Evolutionary conservation across 2,888 invertebrate species (phyloP), one percentile per base, ranked within the genome.

Genomic region (Cacoxenus indagator): DNA sequence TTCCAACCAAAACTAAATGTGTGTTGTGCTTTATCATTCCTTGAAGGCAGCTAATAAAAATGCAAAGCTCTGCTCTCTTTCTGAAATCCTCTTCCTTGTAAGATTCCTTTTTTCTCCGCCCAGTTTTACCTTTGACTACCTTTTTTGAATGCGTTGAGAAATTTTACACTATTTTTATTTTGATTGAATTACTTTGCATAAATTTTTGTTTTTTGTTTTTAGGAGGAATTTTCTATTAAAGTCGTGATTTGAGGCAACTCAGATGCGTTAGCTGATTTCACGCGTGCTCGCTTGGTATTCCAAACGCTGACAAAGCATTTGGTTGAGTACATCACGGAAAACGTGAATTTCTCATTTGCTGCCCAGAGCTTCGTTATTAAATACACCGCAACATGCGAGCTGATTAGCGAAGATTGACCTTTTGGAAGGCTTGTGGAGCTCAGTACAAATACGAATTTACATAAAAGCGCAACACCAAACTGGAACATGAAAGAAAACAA

Each of bases 401-500:
- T 51, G 51, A 51, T 51, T 51, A 51, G 51, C 51, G 8, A 22
- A 22, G 19, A 59, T 65, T 72, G 75, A 75, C 69, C 72, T 75
- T 75, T 70, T 51, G 19, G n/a, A 8, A n/a, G 17, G 37, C 4
- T 61, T 11, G 37, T 61, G 37, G 37, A 61, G 31, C 26, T n/a
- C 62, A 70, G 67, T 65, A 68, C 37, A 68, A 76, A 70, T 70
- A 45, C 9, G 61, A 74, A 80, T 80, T 80, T 83, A 73, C 80
- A 80, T 80, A 80, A 80, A 83, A 82, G 82, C 82, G 17, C 17
- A 17, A 17, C 27, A 61, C 4, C 37, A 37, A 31, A 14, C 79
- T 79, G 78, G 73, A 83, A 76, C 83, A 81, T 79, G 82, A 79
- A 82, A 82, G 82, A 79, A 72, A 77, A 81, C 79, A 69, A 68